phyloP scores from a whole-genome alignment of 2,797 vertebrate species.

The Tamandua tetradactyla region DNA sequence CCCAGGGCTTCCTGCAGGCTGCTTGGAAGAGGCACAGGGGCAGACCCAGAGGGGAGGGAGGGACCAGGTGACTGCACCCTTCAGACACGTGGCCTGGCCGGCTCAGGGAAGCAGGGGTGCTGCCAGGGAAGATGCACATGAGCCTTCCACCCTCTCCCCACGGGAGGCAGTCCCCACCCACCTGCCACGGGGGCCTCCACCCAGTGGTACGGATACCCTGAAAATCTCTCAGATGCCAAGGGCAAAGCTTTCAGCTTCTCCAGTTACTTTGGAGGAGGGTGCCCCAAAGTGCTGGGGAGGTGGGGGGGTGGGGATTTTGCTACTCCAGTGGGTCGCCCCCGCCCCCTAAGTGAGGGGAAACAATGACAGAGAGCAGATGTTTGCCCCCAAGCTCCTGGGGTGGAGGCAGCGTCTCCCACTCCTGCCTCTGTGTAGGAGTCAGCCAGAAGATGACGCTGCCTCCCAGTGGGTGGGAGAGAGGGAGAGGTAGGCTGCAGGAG shows the following conservation, averaged over 20 bases:
- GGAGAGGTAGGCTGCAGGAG: neutral
- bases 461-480: neutral
- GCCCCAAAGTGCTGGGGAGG: too few relatives aligned
- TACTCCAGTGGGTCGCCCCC: neutral
- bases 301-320: too few relatives aligned
- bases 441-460: neutral
- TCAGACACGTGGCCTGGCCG: neutral
- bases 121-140: neutral
- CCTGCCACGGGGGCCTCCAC: neutral
- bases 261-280: neutral
- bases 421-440: neutral
- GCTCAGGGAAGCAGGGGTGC: neutral
- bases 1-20: neutral
- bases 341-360: neutral
- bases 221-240: neutral
- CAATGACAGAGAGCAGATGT: conserved; percentile 23
- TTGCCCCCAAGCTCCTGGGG: neutral
- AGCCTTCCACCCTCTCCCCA: neutral
- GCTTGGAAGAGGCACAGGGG: neutral
- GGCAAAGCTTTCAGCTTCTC: neutral
- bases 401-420: neutral
- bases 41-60: neutral
- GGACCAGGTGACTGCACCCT: neutral
- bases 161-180: neutral
- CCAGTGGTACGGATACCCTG: neutral